A percentile compares a stretch with the other conserved stretches of the same genome.
phyloP scores from a whole-genome alignment of 2,113 vertebrate species.

The Cettia cetti region DNA sequence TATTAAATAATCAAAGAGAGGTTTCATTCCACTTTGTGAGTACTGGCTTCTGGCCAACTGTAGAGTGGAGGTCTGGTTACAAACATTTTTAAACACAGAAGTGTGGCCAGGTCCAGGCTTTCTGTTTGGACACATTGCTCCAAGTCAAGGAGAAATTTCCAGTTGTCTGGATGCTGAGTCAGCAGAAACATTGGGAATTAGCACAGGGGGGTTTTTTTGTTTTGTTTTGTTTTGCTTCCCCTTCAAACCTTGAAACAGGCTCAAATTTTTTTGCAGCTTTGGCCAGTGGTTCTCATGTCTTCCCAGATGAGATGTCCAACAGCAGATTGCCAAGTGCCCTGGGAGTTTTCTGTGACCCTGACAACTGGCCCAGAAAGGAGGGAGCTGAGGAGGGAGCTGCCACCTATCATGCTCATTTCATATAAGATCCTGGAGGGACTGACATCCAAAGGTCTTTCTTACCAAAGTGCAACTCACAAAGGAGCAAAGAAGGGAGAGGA shows the following conservation, averaged over 20 bases:
- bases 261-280: neutral
- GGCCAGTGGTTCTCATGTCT: neutral
- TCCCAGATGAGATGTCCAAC: neutral
- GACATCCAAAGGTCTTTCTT: slow-evolving; percentile 30
- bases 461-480: neutral
- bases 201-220: neutral
- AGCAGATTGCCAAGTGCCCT: neutral
- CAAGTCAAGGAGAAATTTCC: slow-evolving; percentile 20
- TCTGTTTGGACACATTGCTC: neutral
- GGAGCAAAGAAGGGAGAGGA: neutral
- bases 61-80: neutral
- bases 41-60: neutral
- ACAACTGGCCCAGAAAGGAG: neutral
- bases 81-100: neutral
- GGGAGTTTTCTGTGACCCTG: slow-evolving; percentile 14
- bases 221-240: neutral
- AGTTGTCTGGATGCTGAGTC: slow-evolving; percentile 41
- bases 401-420: neutral
- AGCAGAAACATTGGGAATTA: neutral
- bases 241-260: neutral
- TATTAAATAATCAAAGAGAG: slow-evolving; percentile 21
- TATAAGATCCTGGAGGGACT: slow-evolving; percentile 30
- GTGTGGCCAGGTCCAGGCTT: slow-evolving; percentile 5
- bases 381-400: neutral
- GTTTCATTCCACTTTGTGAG: slow-evolving; percentile 22